Evolutionary conservation across 2,797 vertebrate genomes (phyloP).

Genomic region (Triplophysa yarkandensis): DNA sequence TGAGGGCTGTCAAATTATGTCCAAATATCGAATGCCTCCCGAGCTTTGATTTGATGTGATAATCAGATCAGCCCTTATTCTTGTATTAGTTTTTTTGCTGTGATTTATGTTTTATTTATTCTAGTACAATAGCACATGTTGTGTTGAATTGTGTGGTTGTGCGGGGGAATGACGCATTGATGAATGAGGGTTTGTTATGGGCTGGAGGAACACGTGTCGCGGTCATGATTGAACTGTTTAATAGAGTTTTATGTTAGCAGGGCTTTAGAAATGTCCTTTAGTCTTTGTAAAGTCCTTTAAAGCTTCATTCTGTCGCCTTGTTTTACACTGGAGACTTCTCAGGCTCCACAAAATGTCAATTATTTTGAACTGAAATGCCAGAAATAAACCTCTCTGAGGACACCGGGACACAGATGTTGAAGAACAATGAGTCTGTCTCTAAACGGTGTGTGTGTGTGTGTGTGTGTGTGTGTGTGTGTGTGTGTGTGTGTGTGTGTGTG

Average conservation of each 20-base stretch:
- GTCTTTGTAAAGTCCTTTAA: constrained; percentile 30
- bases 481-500: too few species aligned
- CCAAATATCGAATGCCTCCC: neutral
- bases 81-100: constrained; percentile 60
- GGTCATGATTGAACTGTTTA: constrained; percentile 27
- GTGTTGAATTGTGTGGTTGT: neutral
- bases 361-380: constrained; percentile 51
- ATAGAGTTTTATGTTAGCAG: constrained; percentile 14
- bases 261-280: constrained; percentile 17
- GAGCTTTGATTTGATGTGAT: neutral
- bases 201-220: neutral
- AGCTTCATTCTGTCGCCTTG: neutral
- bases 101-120: constrained; percentile 67
- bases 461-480: too few species aligned
- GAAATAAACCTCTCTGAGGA: constrained; percentile 69
- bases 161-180: constrained; percentile 17
- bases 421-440: neutral
- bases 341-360: constrained; percentile 38
- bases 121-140: neutral
- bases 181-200: constrained; percentile 15
- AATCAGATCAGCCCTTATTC: constrained; percentile 2
- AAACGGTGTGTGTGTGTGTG: too few species aligned
- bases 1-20: neutral
- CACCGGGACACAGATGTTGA: neutral
- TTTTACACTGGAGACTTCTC: constrained; percentile 16